Evolutionary conservation across 2,888 invertebrate species (phyloP).

Genomic region (Drosophila suboccidentalis): DNA sequence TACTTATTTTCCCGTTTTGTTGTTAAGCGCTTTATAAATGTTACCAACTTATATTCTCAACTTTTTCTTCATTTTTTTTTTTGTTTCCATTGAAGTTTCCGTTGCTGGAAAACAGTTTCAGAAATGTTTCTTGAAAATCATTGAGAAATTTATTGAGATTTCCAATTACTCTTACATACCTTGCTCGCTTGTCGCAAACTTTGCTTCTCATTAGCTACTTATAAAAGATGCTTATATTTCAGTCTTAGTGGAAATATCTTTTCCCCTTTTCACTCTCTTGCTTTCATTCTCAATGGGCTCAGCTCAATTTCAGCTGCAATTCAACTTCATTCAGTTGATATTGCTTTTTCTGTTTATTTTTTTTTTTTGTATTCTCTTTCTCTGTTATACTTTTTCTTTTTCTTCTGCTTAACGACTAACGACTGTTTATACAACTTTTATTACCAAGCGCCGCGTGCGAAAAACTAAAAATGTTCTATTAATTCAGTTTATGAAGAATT

Average conservation of each 20-base stretch:
- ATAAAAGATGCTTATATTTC: constrained; percentile 9
- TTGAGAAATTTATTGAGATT: constrained; percentile 14
- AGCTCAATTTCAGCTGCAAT: constrained; percentile 37
- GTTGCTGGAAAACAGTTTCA: constrained; percentile 12
- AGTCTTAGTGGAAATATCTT: background rate
- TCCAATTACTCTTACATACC: constrained; percentile 6
- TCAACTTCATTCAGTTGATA: constrained; percentile 43
- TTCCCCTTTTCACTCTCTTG: background rate
- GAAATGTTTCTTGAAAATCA: constrained; percentile 3
- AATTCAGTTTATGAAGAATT: constrained; percentile 16
- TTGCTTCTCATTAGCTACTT: constrained; percentile 21
- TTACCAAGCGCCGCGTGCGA: constrained; percentile 35
- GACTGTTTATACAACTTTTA: constrained; percentile 51
- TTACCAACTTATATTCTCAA: constrained; percentile 1
- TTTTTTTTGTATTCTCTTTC: constrained; percentile 1
- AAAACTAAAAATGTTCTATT: constrained; percentile 36
- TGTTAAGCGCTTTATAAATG: constrained; percentile 16
- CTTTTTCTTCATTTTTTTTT: background rate
- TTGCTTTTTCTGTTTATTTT: constrained; percentile 12
- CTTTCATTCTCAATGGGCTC: background rate
- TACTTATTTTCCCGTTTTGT: constrained; percentile 10
- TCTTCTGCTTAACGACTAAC: constrained; percentile 30
- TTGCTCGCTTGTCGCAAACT: constrained; percentile 13
- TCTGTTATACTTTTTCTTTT: constrained; percentile 9
- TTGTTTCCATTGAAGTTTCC: constrained; percentile 1